These are phyloP conservation scores for Helicoverpa assulta DNA, from an alignment of 2,888 invertebrate genomes.

Conservation along the genomic window DNA sequence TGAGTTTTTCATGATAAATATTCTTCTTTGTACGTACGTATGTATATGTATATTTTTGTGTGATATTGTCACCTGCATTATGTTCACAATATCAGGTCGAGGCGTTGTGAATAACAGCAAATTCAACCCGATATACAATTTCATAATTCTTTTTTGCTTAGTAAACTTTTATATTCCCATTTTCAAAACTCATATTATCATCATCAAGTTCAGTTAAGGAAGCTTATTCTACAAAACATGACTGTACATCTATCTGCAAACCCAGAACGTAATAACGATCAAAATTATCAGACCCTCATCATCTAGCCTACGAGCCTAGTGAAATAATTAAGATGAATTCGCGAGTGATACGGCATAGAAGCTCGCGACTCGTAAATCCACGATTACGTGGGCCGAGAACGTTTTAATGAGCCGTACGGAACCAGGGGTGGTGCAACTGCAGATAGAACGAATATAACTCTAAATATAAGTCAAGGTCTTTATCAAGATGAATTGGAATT, in stretches of 20 bases:
- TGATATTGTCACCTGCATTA: background rate
- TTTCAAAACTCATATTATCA: background rate
- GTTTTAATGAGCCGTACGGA: constrained; percentile 72
- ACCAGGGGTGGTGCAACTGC: constrained; percentile 54
- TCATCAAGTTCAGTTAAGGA: background rate
- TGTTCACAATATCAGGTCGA: too few relatives aligned
- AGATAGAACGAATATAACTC: constrained; percentile 7
- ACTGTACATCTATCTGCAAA: background rate
- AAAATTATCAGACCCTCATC: constrained; percentile 50
- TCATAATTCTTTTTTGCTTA: background rate
- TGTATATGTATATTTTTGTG: background rate
- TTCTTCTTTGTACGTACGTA: background rate
- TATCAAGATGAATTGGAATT: background rate
- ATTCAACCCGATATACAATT: too few relatives aligned
- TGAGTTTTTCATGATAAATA: constrained; percentile 16
- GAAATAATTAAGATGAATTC: constrained; percentile 67
- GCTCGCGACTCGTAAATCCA: constrained; percentile 70
- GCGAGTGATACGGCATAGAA: constrained; percentile 43
- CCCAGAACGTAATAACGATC: constrained; percentile 36
- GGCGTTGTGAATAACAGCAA: too few relatives aligned
- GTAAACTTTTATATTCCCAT: background rate
- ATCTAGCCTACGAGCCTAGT: constrained; percentile 42
- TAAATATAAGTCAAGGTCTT: background rate
- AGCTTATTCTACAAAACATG: constrained; percentile 9
- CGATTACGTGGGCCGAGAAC: constrained; percentile 71